Conservation (phyloP, 2,888 invertebrate genomes). For the Hyppa rectilinea region DNA sequence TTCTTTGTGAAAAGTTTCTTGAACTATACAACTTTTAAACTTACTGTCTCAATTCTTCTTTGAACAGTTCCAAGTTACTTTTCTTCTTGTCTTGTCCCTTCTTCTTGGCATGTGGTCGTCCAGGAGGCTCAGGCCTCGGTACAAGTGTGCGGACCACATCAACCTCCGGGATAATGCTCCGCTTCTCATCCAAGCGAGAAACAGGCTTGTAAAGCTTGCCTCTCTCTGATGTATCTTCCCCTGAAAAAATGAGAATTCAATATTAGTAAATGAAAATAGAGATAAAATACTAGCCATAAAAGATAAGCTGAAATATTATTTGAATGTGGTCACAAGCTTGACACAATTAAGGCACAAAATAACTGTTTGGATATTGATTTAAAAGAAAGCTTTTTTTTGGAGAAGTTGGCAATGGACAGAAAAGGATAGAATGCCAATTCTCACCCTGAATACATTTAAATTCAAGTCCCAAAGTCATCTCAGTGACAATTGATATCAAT, state of each 20-base stretch:
- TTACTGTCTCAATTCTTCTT: slow-evolving; percentile 98
- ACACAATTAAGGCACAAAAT: background rate
- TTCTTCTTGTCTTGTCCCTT: slow-evolving; percentile 95
- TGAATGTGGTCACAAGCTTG: background rate
- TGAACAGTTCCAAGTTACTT: slow-evolving; percentile 99
- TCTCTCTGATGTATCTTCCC: slow-evolving; percentile 96
- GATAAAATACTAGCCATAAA: background rate
- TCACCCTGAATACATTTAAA: too few relatives aligned
- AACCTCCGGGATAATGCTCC: slow-evolving; percentile 73
- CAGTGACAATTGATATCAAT: background rate
- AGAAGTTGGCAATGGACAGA: background rate
- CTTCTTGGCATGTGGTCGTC: slow-evolving; percentile 76
- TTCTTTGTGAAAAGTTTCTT: background rate
- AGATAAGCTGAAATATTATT: background rate
- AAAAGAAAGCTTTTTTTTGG: background rate
- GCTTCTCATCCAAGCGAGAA: slow-evolving; percentile 92
- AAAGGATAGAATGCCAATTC: background rate
- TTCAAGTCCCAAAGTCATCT: background rate
- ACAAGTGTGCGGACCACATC: slow-evolving; percentile 89
- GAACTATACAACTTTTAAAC: slow-evolving; percentile 65
- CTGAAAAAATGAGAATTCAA: slow-evolving; percentile 79
- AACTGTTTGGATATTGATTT: background rate
- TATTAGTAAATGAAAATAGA: background rate
- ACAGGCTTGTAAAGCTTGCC: slow-evolving; percentile 98
- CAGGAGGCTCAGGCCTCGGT: slow-evolving; percentile 84